Evolutionary conservation across 2,113 vertebrate genomes (phyloP).

Genomic region (Prunella himalayana): DNA sequence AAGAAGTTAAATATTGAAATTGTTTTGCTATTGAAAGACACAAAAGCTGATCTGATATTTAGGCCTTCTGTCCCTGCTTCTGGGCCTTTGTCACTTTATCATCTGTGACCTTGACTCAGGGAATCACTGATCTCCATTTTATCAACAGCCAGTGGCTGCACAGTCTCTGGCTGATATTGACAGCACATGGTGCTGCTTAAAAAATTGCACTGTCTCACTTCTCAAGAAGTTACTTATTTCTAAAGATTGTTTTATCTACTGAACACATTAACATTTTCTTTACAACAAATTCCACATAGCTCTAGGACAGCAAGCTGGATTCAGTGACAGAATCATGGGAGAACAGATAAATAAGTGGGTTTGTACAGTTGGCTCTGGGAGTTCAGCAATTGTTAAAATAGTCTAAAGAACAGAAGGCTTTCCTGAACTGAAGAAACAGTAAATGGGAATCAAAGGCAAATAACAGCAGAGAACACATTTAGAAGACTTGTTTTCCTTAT

Average conservation of each 20-base stretch:
- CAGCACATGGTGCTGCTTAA: background rate
- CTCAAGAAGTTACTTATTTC: background rate
- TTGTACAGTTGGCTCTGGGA: background rate
- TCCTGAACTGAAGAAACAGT: background rate
- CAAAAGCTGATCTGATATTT: constrained; percentile 45
- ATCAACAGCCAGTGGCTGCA: constrained; percentile 48
- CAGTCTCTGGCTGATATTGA: background rate
- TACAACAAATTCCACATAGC: background rate
- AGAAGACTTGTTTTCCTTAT: background rate
- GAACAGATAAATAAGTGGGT: background rate
- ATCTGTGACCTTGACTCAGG: constrained; percentile 65
- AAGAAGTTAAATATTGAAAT: constrained; percentile 56
- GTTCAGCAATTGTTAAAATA: background rate
- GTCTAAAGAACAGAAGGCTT: background rate
- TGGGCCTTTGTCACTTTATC: constrained; percentile 58
- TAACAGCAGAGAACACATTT: background rate
- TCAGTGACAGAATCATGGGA: background rate
- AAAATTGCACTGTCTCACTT: background rate
- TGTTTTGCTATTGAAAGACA: constrained; percentile 36
- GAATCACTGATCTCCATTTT: constrained; percentile 47
- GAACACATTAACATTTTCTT: background rate
- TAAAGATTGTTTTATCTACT: background rate
- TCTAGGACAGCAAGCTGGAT: background rate
- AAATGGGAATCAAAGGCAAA: background rate
- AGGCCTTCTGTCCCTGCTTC: constrained; percentile 34